Percentiles rank a stretch among this genome's conserved stretches.
These are phyloP conservation scores for Limnodromus scolopaceus DNA, from an alignment of 2,797 vertebrate genomes.

Conservation along the genomic window DNA sequence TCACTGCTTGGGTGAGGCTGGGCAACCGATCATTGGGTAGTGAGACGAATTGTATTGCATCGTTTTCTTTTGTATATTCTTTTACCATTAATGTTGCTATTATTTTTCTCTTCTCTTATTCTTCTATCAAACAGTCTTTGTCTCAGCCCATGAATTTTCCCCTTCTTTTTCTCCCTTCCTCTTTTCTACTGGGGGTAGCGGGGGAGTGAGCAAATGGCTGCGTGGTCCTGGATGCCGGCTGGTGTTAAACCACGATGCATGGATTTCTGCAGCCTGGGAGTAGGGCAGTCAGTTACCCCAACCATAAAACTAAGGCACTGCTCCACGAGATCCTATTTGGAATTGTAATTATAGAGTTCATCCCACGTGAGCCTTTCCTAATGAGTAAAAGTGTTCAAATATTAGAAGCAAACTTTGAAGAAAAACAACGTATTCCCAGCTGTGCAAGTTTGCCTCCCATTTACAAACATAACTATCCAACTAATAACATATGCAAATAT, in stretches of 20 bases:
- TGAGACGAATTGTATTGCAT: neutral
- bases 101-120: neutral
- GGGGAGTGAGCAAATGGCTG: neutral
- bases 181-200: too few relatives aligned
- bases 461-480: neutral
- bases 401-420: neutral
- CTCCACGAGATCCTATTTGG: neutral
- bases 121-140: neutral
- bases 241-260: neutral
- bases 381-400: neutral
- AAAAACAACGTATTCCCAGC: neutral
- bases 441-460: neutral
- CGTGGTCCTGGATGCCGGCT: neutral
- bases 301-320: neutral
- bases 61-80: neutral
- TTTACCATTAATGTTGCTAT: neutral
- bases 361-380: neutral
- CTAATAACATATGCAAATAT: neutral
- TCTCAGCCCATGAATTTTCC: neutral
- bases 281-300: neutral
- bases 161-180: neutral
- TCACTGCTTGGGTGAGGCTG: neutral
- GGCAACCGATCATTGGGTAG: neutral
- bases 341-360: neutral
- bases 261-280: neutral